Percentiles rank a stretch among this genome's conserved stretches.
phyloP scores from a whole-genome alignment of 2,113 vertebrate genomes.

The Notechis scutatus region DNA sequence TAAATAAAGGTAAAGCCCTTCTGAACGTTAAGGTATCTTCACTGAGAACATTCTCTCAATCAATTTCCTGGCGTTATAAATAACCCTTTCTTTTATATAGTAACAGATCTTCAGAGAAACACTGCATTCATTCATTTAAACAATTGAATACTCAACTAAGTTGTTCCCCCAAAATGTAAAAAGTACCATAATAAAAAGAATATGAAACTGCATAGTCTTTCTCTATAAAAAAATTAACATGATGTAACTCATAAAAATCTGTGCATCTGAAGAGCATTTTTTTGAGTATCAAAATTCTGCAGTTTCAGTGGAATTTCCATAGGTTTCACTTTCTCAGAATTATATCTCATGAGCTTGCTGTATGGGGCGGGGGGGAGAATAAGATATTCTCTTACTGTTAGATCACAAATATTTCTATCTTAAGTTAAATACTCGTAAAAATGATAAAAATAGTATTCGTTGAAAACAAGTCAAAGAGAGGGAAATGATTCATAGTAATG shows the following conservation, averaged over 20 bases:
- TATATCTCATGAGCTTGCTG: background rate
- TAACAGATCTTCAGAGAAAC: background rate
- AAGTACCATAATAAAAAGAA: background rate
- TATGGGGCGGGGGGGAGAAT: background rate
- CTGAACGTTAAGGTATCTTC: background rate
- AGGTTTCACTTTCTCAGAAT: background rate
- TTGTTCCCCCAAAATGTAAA: background rate
- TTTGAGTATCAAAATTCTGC: background rate
- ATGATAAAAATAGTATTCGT: background rate
- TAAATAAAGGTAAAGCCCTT: background rate
- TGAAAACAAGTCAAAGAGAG: background rate
- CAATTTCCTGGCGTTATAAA: background rate
- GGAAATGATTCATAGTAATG: constrained; percentile 3
- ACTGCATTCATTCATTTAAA: background rate
- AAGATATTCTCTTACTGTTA: background rate
- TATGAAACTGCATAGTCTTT: background rate
- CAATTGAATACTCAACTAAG: background rate
- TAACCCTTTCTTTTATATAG: background rate
- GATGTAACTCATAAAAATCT: background rate
- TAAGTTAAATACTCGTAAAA: background rate
- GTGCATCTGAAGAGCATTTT: background rate
- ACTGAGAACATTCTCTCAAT: background rate
- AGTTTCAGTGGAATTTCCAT: background rate
- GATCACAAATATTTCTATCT: background rate
- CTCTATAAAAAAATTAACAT: background rate